Evolutionary conservation across 2,888 invertebrate species (phyloP).

Genomic region (Nemurella pictetii): DNA sequence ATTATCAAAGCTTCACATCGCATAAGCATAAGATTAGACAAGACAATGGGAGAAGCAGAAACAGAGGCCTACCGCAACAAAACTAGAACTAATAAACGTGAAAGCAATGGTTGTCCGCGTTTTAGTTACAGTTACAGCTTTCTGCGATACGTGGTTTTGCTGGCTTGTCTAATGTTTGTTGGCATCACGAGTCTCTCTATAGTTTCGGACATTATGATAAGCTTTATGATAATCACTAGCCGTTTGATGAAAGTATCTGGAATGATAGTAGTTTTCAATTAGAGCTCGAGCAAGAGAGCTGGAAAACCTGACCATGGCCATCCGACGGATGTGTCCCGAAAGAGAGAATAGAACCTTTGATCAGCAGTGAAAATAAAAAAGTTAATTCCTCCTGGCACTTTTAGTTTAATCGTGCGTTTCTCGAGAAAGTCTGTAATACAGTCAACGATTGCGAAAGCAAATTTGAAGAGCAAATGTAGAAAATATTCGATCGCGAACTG

Average conservation of each 20-base stretch:
- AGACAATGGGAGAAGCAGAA: slow-evolving; percentile 20
- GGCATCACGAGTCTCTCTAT: not conserved
- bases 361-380: too few species aligned
- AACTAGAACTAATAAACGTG: slow-evolving; percentile 7
- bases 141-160: not conserved
- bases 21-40: slow-evolving; percentile 18
- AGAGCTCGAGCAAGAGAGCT: not conserved
- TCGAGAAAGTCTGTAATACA: too few species aligned
- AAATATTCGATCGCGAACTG: not conserved
- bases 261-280: not conserved
- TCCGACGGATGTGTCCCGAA: too few species aligned
- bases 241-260: not conserved
- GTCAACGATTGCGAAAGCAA: not conserved
- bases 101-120: not conserved
- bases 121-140: not conserved
- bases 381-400: too few species aligned
- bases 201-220: not conserved
- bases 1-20: slow-evolving; percentile 7
- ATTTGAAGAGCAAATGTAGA: not conserved
- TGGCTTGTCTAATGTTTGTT: not conserved
- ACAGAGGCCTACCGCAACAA: not conserved
- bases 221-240: not conserved
- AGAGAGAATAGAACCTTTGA: too few species aligned
- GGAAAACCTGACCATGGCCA: not conserved
- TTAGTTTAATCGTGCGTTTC: too few species aligned